A percentile compares a stretch with the other conserved stretches of the same genome.
Conservation (phyloP, 2,113 vertebrate genomes). For the Limanda limanda region DNA sequence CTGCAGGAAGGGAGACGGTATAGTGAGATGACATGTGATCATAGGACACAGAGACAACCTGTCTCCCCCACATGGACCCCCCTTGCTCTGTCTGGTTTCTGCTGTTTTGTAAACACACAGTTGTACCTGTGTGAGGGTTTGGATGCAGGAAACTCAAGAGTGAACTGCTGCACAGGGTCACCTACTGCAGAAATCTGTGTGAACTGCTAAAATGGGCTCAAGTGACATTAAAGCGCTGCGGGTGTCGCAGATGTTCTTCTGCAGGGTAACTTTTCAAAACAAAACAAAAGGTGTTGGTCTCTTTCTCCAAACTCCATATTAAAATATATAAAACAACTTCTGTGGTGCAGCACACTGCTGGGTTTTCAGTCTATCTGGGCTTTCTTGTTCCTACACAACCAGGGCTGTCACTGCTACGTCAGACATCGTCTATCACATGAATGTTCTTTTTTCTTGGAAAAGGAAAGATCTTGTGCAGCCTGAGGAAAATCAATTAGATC, state of each 20-base stretch:
- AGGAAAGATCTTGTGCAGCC: no score
- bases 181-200: constrained; percentile 20
- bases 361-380: no score
- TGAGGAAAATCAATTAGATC: no score
- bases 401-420: no score
- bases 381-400: no score
- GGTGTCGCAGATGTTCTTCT: background rate
- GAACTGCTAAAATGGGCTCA: constrained; percentile 10
- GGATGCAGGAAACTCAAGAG: constrained; percentile 1
- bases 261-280: no score
- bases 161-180: constrained; percentile 8
- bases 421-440: no score
- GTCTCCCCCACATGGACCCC: background rate
- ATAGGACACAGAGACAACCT: background rate
- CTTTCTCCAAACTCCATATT: no score
- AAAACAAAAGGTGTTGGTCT: no score
- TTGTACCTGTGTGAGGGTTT: constrained; percentile 13
- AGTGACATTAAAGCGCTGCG: background rate
- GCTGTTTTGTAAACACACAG: constrained; percentile 56
- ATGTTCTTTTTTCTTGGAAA: no score
- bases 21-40: constrained; percentile 8
- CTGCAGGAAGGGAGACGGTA: constrained; percentile 46
- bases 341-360: no score
- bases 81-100: constrained; percentile 9
- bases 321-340: no score